Base-by-base conservation (phyloP, 2,113 vertebrate genomes). In the Clarias batrachus region DNA sequence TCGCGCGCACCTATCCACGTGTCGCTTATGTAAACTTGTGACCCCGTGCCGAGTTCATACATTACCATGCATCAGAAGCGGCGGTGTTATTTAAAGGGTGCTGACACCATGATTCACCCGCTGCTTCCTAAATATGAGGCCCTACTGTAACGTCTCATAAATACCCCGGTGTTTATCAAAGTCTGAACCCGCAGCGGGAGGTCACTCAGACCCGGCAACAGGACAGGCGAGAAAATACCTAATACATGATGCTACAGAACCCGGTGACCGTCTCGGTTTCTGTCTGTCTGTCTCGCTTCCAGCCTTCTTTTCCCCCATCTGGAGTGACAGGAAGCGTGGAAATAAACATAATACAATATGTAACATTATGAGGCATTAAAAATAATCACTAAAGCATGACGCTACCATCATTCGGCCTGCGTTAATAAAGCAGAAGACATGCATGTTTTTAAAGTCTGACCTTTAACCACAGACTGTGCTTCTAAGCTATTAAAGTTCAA, bases 41-140 rank as follows among this genome's bases (percentile, higher is more conserved):
- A 87, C 81, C 71, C 71, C 1, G 78, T 71, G 56, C 33, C 6
- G 66, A 73, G 78, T 81, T 86, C 86, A 68, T 83, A 57, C 81
- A 78, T 77, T 62, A 83, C 73, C 30, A 76, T 65, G 86, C 81
- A 54, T 83, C 81, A 66, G 30, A 27, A 41, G 81, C 41, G 71
- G 59, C 78, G 23, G 63, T 83, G 86, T 87, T 87, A 87, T 87
- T 87, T 87, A 87, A 87, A 33, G 86, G 86, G 81, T 87, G 86
- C 81, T 87, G 86, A 87, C 86, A 87, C 57, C 10, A 16, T 77
- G 59, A 83, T 83, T 87, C 86, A 87, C 37, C 79, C 19, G 59
- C 79, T 83, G 68, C 62, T 25, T 82, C 86, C 86, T 87, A 83
- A 87, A 87, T 87, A 87, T 87, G 70, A 87, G 86, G 86, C 81